These are phyloP conservation scores for Mohoua ochrocephala DNA, from an alignment of 2,113 vertebrate species.

Conservation along the genomic window DNA sequence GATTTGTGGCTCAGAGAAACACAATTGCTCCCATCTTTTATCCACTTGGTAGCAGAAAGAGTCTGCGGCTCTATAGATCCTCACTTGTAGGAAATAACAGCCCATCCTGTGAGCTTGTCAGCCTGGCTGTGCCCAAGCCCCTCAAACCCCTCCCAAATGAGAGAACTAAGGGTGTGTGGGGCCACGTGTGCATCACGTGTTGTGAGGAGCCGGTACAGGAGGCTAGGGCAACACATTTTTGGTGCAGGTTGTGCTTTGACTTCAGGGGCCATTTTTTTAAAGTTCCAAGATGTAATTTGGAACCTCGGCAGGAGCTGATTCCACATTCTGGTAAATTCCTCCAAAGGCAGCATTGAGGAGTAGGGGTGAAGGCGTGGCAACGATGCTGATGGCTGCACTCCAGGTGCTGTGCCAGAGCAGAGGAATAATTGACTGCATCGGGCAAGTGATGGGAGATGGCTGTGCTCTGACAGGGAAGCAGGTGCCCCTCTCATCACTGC, in stretches of 20 bases:
- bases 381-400: fast-evolving
- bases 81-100: background rate
- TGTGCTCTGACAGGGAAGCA: background rate
- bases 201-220: background rate
- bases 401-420: background rate
- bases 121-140: background rate
- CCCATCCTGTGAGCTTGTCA: background rate
- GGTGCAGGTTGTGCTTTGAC: background rate
- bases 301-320: background rate
- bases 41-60: background rate
- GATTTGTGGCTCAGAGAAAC: background rate
- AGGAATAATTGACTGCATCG: background rate
- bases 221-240: background rate
- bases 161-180: background rate
- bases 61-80: background rate
- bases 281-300: background rate
- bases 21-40: background rate
- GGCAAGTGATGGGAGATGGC: background rate
- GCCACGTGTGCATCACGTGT: background rate
- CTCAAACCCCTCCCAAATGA: background rate
- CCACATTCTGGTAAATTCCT: background rate
- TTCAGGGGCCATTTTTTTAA: background rate
- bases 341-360: background rate
- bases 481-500: background rate
- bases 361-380: background rate